Percentiles rank a stretch among this genome's conserved stretches.
These are phyloP conservation scores for Synaphobranchus kaupii DNA, from an alignment of 2,797 vertebrate species.

Conservation along the genomic window DNA sequence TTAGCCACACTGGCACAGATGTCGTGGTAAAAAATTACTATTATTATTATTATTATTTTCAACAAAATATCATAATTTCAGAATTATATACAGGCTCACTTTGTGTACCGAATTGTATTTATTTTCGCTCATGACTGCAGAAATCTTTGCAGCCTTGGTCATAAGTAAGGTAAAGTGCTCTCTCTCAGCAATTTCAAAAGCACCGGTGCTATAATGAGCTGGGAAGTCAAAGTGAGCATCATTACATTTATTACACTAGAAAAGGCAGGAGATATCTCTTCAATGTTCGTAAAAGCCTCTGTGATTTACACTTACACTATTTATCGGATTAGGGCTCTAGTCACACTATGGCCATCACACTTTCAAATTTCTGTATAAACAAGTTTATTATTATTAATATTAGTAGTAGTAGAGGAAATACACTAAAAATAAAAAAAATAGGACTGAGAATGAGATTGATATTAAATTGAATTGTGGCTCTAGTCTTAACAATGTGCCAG, in stretches of 20 bases:
- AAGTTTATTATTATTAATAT: too few species aligned
- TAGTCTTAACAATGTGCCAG: constrained; percentile 6
- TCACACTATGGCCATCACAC: too few species aligned
- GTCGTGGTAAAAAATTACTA: neutral
- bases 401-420: too few species aligned
- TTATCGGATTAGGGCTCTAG: too few species aligned
- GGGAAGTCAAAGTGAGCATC: constrained; percentile 59
- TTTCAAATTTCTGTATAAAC: too few species aligned
- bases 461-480: neutral
- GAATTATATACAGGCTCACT: neutral
- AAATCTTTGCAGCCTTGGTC: constrained; percentile 59
- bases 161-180: constrained; percentile 66
- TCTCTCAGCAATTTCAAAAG: constrained; percentile 34
- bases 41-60: too few species aligned
- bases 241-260: constrained; percentile 65
- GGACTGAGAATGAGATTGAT: too few species aligned
- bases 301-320: constrained; percentile 48
- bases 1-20: constrained; percentile 30
- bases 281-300: constrained; percentile 33
- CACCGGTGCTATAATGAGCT: constrained; percentile 50
- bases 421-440: too few species aligned
- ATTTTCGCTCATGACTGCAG: constrained; percentile 64
- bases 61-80: neutral
- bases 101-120: constrained; percentile 29
- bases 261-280: constrained; percentile 49